Base-by-base conservation (phyloP, 2,888 invertebrate species). In the Lithophane leautieri region DNA sequence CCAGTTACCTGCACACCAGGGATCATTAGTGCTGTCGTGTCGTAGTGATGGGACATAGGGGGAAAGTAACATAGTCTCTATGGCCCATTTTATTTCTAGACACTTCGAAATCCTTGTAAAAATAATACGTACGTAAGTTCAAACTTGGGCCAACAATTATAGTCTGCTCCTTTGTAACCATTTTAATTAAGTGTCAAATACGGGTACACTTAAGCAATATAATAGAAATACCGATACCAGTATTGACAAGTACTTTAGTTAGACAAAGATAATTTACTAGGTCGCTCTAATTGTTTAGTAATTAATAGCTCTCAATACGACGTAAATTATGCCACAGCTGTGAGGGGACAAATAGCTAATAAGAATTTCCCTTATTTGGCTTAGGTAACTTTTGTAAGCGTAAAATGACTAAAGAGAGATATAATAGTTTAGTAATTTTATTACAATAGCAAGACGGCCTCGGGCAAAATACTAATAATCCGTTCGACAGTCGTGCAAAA, bases 1-100 rank as follows among this genome's bases (percentile, higher is more conserved):
- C 85, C 91, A 87, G 87, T 87, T 88, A 86, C 88, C 84, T 88
- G 85, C 81, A 54, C 70, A 65, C 79, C 70, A 66, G 72, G 70
- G 73, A 74, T 81, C 83, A 86, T 89, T 85, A 88, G 84, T 73
- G 52, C 61, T 73, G 73, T 68, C 67, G 74, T 75, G 42, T 40
- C 6, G 12, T 78, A 87, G 87, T 80, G 83, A 78, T 81, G 87
- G 65, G 74, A 71, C 50, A 62, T 1, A 25, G 9, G 34, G 16
- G 4, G 25, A 7, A 14, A 73, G 14, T 42, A n/a, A 19, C 3
- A 52, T 14, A 22, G 11, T 22, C 28, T 16, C 9, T 11, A 22
- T 47, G 4, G 14, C 16, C 4, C 0, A 44, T 47, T 50, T 73
- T 34, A 56, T 47, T 71, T 11, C 16, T 16, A 28, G 16, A 0